Evolutionary conservation across 2,888 invertebrate species (phyloP).

Genomic region (Microctonus aethiopoides): DNA sequence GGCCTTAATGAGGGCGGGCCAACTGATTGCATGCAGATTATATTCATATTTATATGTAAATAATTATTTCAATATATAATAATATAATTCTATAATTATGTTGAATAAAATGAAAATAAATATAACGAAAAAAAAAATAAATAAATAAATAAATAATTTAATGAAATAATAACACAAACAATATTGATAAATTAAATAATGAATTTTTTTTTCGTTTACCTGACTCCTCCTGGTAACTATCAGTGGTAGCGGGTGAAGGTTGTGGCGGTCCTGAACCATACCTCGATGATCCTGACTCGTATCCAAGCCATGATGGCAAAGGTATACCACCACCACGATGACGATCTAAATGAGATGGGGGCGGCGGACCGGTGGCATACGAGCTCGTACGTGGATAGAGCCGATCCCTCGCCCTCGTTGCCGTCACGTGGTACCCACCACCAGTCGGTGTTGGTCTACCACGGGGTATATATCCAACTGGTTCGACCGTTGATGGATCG

Average conservation of each 20-base stretch:
- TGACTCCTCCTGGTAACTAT: slow-evolving; percentile 60
- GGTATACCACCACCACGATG: slow-evolving; percentile 58
- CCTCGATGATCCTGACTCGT: slow-evolving; percentile 61
- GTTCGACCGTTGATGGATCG: slow-evolving; percentile 59
- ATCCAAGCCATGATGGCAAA: slow-evolving; percentile 61
- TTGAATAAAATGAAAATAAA: background rate
- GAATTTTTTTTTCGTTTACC: slow-evolving; percentile 43
- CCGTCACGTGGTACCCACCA: slow-evolving; percentile 63
- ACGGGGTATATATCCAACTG: slow-evolving; percentile 61
- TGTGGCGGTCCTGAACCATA: slow-evolving; percentile 61
- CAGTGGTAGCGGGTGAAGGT: slow-evolving; percentile 60
- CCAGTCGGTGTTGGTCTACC: slow-evolving; percentile 58
- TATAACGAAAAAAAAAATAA: background rate
- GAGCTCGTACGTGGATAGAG: slow-evolving; percentile 62
- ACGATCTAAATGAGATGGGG: slow-evolving; percentile 64
- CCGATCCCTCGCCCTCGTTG: slow-evolving; percentile 65
- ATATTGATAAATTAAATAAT: no score
- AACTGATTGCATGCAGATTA: slow-evolving; percentile 29
- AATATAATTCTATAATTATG: background rate
- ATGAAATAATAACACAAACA: no score
- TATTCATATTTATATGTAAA: slow-evolving; percentile 14
- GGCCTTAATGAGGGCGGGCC: slow-evolving; percentile 30
- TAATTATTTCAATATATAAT: background rate
- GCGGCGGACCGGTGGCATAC: slow-evolving; percentile 64
- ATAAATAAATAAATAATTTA: background rate